Base-by-base conservation (phyloP, 2,113 vertebrate genomes). In the Notothenia rossii region DNA sequence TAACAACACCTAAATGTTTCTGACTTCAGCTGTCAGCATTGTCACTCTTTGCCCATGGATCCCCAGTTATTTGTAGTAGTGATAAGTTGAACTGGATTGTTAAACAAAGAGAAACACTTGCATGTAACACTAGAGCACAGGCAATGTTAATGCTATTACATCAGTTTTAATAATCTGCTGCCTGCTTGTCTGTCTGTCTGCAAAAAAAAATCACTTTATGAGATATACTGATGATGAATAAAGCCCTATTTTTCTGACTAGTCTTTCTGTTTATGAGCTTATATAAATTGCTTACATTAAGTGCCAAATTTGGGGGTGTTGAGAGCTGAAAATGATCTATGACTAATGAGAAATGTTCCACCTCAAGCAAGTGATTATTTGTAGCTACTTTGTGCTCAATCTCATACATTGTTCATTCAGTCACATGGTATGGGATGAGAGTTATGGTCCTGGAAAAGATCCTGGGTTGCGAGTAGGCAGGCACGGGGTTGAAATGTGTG, bases 341-440 rank as follows among this genome's bases (percentile, higher is more conserved):
- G 86, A 82, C 79, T 89, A 89, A 93, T 79, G 49, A 85, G 80
- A 90, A 71, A 85, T 91, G 67, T 88, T 88, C 80, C 79, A 74
- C 79, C 68, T 72, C 63, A 68, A 74, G 75, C 75, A 55, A 83
- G 53, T 48, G 56, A 72, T 82, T 91, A 91, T 90, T 91, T 93
- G 90, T 92, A 91, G 81, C 54, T 82, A 46, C 53, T 81, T 72
- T 86, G 75, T 2, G 40, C 76, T 93, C 87, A 92, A 86, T 93
- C 77, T 85, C 82, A 82, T 79, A 68, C 84, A 85, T 93, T 93
- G 89, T 94, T 89, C 59, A 58, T 48, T 78, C 51, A 68, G 83
- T 89, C 89, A 91, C 89, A 90, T 88, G 88, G 49, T 53, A 5
- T 50, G 22, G 58, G 50, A 75, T 50, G 68, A 56, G 60, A 69